Evolutionary conservation across 2,888 invertebrate species (phyloP), one percentile per base, ranked within the genome.

Genomic region (Pandemis heparana): DNA sequence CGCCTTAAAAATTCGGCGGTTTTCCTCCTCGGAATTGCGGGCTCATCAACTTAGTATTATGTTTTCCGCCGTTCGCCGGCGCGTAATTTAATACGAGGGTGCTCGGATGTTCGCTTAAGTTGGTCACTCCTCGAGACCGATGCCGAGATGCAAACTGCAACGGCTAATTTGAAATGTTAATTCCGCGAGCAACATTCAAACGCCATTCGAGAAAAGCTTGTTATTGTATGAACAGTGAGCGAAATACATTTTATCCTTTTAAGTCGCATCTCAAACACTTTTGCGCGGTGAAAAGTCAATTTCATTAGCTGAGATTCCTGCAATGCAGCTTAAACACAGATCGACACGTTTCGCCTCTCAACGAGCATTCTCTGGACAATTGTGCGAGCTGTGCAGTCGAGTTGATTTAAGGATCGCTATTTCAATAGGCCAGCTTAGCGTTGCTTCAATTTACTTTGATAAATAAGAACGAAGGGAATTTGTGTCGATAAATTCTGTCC

Each of bases 401-500:
- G 48, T 39, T 63, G 59, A 32, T 48, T 59, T n/a, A 18, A 63
- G 62, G 56, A 64, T 59, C 46, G 63, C 48, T 60, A 48, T 46
- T 38, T 68, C 56, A 69, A 72, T 51, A 53, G 43, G 64, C 66
- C 39, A 48, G 65, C 69, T 65, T 60, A 61, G 41, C 56, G 56
- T 38, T 62, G 46, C 43, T 74, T 69, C 64, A 60, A 65, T 69
- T 64, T 65, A 69, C 69, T 74, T 63, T 64, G 56, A 73, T 68
- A 73, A 73, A 64, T 68, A 73, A 63, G 38, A 63, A 65, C 38
- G 65, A 51, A 69, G 46, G 48, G 41, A 60, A 63, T 65, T 64
- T 64, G 59, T 59, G 16, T 64, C 70, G 60, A 74, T 74, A 73
- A 75, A 74, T 70, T 64, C 73, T 14, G 60, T 53, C 64, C 63